Percentiles rank a stretch among this genome's conserved stretches.
Conservation (phyloP, 2,797 vertebrate genomes). For the Sandelia bainsii region DNA sequence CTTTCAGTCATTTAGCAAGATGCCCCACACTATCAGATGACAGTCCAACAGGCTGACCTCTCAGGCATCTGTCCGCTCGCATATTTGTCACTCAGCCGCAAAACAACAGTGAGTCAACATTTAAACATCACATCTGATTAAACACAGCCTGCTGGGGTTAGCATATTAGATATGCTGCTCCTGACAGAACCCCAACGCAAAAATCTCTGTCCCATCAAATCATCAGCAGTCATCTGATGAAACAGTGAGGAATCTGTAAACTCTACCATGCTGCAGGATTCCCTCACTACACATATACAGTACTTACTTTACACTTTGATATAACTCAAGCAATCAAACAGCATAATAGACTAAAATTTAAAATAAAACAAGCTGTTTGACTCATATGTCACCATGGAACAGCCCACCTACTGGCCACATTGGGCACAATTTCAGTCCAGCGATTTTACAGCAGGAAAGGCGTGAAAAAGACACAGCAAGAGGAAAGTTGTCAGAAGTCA, state of each 20-base stretch:
- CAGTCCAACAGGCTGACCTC: conserved; percentile 29
- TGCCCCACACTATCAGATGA: conserved; percentile 11
- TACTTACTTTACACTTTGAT: too few species aligned
- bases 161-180: conserved; percentile 30
- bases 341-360: too few species aligned
- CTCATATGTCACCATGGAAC: too few species aligned
- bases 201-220: conserved; percentile 15
- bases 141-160: conserved; percentile 24
- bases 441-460: too few species aligned
- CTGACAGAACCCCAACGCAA: neutral
- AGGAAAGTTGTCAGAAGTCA: too few species aligned
- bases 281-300: too few species aligned
- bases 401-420: too few species aligned
- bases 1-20: conserved; percentile 8
- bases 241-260: neutral
- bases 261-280: neutral
- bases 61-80: conserved; percentile 15
- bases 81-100: conserved; percentile 32
- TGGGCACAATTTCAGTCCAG: too few species aligned
- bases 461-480: too few species aligned
- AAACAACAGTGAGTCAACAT: conserved; percentile 53
- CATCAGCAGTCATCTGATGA: neutral
- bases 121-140: conserved; percentile 26
- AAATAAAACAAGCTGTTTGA: too few species aligned
- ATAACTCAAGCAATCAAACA: too few species aligned